Base-by-base conservation (phyloP, 2,113 vertebrate species). In the Percopsis transmontana region DNA sequence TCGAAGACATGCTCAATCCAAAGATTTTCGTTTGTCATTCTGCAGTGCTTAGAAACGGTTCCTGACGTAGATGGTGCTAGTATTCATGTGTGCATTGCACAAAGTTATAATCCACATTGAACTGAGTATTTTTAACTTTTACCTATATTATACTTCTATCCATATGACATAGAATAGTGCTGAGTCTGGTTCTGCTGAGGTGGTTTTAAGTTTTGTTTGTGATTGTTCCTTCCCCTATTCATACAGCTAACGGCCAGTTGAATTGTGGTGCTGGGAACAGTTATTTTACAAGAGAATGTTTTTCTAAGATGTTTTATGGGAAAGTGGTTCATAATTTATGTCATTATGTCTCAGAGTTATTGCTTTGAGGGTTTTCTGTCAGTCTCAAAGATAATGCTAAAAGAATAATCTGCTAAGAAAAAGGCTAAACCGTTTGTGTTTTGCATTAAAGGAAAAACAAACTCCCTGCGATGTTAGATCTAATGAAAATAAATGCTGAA, bases 1-100 rank as follows among this genome's bases (percentile, higher is more conserved):
- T 87, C 71, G 80, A 84, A 79, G 59, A 87, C 74, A 75, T 50
- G 90, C 88, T 90, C 86, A 89, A 89, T 92, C 92, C 92, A 93
- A 93, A 92, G 92, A 92, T 58, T 42, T 42, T 12, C 9, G 18
- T 88, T 85, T 79, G 77, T 82, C 77, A 66, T 83, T 83, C 83
- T 84, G 86, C 86, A 81, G 76, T 85, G 81, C 66, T 62, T 91
- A 84, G 70, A 85, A 77, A 84, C 72, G 45, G 73, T 86, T 85
- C 72, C 81, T 87, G 71, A 82, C n/a, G 75, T 89, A 86, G 81
- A 80, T 74, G 10, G 84, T 84, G 69, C 68, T 76, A 79, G 82
- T 81, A 74, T 74, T 70, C 62, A 72, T 57, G 76, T 86, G 81
- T 79, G 85, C 82, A 82, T 90, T 88, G 75, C 65, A 66, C 73